Evolutionary conservation across 2,797 vertebrate genomes (phyloP), one percentile per base, ranked within the genome.

Genomic region (Labroides dimidiatus): DNA sequence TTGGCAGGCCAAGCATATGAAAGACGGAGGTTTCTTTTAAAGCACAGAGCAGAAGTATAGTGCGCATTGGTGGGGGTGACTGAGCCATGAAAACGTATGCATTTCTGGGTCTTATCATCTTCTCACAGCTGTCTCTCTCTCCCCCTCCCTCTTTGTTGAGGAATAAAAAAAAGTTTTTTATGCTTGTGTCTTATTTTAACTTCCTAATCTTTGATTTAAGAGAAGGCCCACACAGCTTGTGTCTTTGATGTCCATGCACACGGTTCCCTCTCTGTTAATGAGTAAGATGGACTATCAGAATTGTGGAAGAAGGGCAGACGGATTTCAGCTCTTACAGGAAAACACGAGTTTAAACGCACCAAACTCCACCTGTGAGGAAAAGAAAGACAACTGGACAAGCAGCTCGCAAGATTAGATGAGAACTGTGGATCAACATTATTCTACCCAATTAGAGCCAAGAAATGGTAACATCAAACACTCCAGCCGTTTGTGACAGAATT

Each of bases 51-150:
- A 54, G 50, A 70, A 78, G 67, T 80, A 75, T 82, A 73, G 67
- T 41, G 69, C n/a, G 63, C 69, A 69, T 44, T 61, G 69, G 70
- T 76, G 82, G 72, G 73, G 69, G 67, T 54, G 87, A 86, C 75
- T 78, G 77, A 88, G 75, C 86, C 80, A 85, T 84, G 83, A 87
- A 90, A 88, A 90, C 75, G 50, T 85, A 85, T 89, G 85, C 73
- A 89, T 87, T 90, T 88, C 82, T 87, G 64, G 61, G 70, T 70
- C 88, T 93, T 92, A 91, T 93, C 91, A 54, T 81, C 81, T 76
- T 80, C 84, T 80, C 64, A 45, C 90, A 91, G 90, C 87, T 85
- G 84, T 75, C 62, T 69, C 57, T 27, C 37, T 50, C 61, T 68
- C 20, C 64, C 67, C 52, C 68, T 59, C 72, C 55, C 48, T 24